Evolutionary conservation across 2,888 invertebrate species (phyloP).

Genomic region (Trachelus iudaicus): DNA sequence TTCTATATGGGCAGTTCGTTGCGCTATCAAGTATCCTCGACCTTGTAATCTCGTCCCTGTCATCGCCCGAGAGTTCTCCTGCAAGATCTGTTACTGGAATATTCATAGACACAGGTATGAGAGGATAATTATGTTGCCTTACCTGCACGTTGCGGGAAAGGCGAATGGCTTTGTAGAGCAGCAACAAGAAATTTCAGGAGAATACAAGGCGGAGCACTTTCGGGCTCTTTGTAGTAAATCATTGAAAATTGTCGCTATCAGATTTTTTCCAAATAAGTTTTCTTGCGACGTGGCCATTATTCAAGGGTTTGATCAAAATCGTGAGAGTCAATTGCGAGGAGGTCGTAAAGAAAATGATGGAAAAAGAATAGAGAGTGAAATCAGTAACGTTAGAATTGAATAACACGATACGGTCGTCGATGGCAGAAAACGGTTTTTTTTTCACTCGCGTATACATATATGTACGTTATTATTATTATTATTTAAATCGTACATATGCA

Average conservation of each 20-base stretch:
- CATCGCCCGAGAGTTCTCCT: neutral
- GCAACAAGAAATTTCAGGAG: neutral
- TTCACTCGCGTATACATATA: neutral
- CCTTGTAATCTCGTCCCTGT: conserved; percentile 39
- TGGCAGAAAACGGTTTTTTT: neutral
- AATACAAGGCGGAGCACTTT: neutral
- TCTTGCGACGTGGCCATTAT: neutral
- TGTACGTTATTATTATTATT: neutral
- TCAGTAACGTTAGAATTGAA: neutral
- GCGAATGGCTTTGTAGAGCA: neutral
- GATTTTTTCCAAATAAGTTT: neutral
- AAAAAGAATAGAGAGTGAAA: neutral
- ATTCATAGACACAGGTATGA: neutral
- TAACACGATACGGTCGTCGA: neutral
- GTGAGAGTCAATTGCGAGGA: neutral
- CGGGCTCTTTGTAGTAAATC: neutral
- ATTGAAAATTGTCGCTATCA: neutral
- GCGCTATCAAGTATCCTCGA: conserved; percentile 45
- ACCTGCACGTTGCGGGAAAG: neutral
- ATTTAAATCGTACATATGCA: neutral
- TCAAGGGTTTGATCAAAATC: neutral
- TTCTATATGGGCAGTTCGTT: conserved; percentile 55
- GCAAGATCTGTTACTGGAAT: neutral
- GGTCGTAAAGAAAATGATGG: neutral
- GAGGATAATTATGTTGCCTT: neutral